These are phyloP conservation scores for Hypomecis atomaria DNA, from an alignment of 2,888 invertebrate genomes.

Conservation along the genomic window DNA sequence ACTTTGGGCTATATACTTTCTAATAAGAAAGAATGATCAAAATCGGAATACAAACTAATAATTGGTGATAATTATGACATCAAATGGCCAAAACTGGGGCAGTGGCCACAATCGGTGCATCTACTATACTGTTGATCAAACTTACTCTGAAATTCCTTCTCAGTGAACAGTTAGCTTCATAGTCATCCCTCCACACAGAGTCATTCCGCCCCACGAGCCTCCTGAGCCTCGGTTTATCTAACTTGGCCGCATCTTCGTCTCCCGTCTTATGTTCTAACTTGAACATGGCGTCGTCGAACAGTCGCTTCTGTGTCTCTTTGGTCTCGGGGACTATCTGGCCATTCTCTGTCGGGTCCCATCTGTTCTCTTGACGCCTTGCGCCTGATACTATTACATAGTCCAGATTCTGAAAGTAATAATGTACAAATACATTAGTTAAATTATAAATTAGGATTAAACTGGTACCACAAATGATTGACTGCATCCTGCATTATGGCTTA, in stretches of 20 bases:
- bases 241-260: conserved; percentile 89
- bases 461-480: too few relatives aligned
- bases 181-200: conserved; percentile 95
- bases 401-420: conserved; percentile 88
- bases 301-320: conserved; percentile 93
- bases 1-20: too few relatives aligned
- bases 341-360: conserved; percentile 99
- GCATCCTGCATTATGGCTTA: too few relatives aligned
- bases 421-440: neutral
- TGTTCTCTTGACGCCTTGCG: conserved; percentile 97
- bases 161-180: conserved; percentile 93
- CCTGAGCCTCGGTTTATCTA: conserved; percentile 89
- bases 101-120: too few relatives aligned
- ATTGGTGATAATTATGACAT: too few relatives aligned
- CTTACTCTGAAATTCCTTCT: conserved; percentile 94
- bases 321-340: conserved; percentile 97
- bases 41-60: too few relatives aligned
- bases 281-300: conserved; percentile 99
- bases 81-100: too few relatives aligned
- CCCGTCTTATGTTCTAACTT: conserved; percentile 96
- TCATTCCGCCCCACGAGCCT: conserved; percentile 92
- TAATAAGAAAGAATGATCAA: too few relatives aligned
- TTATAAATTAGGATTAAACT: neutral
- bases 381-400: conserved; percentile 98
- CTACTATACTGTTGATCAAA: conserved; percentile 24